Evolutionary conservation across 2,797 vertebrate genomes (phyloP).

Genomic region (Micropoecilia bifurca): DNA sequence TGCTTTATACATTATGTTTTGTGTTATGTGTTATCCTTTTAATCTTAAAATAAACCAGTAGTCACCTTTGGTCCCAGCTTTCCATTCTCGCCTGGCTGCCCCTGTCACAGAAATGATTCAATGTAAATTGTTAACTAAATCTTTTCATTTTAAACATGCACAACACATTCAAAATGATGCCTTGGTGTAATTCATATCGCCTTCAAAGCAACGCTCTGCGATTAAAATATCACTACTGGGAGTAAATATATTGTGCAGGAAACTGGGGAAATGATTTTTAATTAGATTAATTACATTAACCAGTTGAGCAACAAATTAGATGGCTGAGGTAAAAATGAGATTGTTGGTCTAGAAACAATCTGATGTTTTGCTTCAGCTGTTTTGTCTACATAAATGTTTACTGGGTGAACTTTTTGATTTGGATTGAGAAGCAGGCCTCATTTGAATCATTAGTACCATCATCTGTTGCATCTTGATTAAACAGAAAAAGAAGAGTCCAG

Average conservation of each 20-base stretch:
- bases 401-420: neutral
- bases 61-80: constrained; percentile 83
- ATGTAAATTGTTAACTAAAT: neutral
- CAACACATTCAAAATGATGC: neutral
- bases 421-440: neutral
- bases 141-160: neutral
- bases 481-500: too few species aligned
- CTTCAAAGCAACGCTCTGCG: neutral
- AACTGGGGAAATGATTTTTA: neutral
- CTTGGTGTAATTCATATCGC: neutral
- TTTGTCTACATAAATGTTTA: neutral
- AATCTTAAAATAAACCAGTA: neutral
- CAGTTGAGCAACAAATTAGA: constrained; percentile 1
- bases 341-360: neutral
- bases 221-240: neutral
- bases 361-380: neutral
- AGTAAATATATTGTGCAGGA: neutral
- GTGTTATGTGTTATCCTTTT: neutral
- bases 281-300: neutral
- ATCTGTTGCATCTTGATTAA: too few species aligned
- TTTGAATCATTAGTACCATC: neutral
- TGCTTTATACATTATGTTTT: neutral
- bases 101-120: constrained; percentile 68
- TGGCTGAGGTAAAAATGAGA: neutral
- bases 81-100: constrained; percentile 83